Conservation (phyloP, 2,888 invertebrate genomes). For the Mylabris sibirica region DNA sequence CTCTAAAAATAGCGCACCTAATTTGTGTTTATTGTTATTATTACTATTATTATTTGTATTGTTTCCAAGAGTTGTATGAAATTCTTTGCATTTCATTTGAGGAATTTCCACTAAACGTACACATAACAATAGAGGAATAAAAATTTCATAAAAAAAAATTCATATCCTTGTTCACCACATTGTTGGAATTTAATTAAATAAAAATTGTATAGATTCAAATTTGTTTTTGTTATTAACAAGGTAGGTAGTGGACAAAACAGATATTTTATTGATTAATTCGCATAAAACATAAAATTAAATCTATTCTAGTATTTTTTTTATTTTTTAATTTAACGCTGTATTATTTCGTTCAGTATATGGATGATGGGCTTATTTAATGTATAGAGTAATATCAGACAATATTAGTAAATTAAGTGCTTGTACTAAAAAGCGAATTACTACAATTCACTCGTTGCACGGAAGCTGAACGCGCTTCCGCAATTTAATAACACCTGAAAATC, state of each 20-base stretch:
- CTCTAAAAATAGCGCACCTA: too few species aligned
- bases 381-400: slow-evolving; percentile 29
- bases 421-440: slow-evolving; percentile 33
- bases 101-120: background rate
- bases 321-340: background rate
- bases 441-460: slow-evolving; percentile 31
- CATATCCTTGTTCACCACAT: background rate
- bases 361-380: background rate
- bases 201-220: background rate
- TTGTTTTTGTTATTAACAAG: background rate
- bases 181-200: background rate
- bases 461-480: slow-evolving; percentile 29
- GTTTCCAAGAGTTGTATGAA: background rate
- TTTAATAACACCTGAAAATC: slow-evolving; percentile 28
- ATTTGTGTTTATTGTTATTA: too few species aligned
- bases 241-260: background rate
- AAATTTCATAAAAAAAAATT: background rate
- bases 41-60: too few species aligned
- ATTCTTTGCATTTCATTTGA: background rate
- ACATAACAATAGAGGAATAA: background rate
- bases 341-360: background rate
- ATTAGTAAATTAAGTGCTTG: slow-evolving; percentile 30
- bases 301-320: background rate
- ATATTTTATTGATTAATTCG: background rate
- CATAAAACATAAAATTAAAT: background rate